Evolutionary conservation across 2,113 vertebrate species (phyloP).

Genomic region (Orcinus orca): DNA sequence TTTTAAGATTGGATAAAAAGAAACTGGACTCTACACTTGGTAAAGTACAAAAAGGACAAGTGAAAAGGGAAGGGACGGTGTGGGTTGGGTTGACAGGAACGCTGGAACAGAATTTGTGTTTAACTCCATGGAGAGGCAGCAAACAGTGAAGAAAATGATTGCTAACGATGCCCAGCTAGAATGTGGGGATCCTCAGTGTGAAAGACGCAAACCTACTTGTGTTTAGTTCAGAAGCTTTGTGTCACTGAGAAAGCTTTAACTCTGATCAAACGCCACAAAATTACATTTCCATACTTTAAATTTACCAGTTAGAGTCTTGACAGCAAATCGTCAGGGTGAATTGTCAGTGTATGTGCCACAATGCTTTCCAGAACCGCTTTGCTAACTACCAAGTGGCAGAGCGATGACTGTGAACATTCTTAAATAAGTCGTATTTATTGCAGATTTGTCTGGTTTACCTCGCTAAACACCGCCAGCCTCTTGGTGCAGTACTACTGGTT

Average conservation of each 20-base stretch:
- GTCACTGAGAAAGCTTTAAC: neutral
- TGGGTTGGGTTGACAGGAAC: neutral
- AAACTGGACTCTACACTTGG: neutral
- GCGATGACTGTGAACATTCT: neutral
- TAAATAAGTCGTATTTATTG: neutral
- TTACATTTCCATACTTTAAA: neutral
- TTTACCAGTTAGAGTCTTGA: neutral
- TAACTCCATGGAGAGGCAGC: neutral
- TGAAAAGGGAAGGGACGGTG: neutral
- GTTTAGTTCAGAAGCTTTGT: neutral
- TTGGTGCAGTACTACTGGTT: neutral
- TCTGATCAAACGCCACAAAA: neutral
- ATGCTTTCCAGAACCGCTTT: neutral
- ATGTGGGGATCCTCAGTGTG: neutral
- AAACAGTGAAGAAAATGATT: neutral
- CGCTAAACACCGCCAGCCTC: neutral
- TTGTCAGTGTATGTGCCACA: too few relatives aligned
- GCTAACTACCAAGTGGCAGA: neutral
- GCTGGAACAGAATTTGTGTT: neutral
- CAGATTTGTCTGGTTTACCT: neutral
- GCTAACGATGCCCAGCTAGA: neutral
- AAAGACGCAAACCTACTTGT: neutral
- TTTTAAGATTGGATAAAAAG: neutral
- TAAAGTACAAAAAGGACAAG: neutral
- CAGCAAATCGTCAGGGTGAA: neutral